A percentile compares a stretch with the other conserved stretches of the same genome.
Evolutionary conservation across 1,140 invertebrate genomes (phyloP).

Genomic region (Drosophila jambulina): DNA sequence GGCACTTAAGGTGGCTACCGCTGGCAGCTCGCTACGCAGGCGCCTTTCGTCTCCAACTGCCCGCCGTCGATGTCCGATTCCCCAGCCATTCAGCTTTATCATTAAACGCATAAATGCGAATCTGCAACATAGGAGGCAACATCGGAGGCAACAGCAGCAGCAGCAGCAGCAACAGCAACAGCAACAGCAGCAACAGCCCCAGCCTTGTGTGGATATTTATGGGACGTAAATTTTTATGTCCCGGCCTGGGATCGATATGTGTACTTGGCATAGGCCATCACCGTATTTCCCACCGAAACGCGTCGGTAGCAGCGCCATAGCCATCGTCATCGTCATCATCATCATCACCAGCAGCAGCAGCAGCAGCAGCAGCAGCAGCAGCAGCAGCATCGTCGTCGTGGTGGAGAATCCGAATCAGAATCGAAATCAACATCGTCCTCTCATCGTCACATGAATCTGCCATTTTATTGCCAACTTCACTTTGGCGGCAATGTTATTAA

Average conservation of each 20-base stretch:
- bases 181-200: constrained; percentile 9
- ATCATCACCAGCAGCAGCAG: constrained; percentile 29
- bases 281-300: constrained; percentile 77
- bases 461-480: constrained; percentile 82
- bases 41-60: constrained; percentile 7
- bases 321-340: constrained; percentile 28
- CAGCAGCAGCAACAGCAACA: constrained; percentile 4
- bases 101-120: constrained; percentile 83
- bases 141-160: constrained; percentile 4
- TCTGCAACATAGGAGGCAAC: constrained; percentile 54
- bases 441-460: constrained; percentile 81
- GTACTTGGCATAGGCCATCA: constrained; percentile 49
- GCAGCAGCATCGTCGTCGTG: constrained; percentile 19
- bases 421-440: constrained; percentile 33
- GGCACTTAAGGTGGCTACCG: constrained; percentile 78
- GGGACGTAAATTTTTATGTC: constrained; percentile 82
- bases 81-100: constrained; percentile 69
- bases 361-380: constrained; percentile 5
- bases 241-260: constrained; percentile 51
- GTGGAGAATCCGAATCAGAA: constrained; percentile 19
- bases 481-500: constrained; percentile 84
- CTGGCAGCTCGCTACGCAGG: constrained; percentile 69
- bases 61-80: constrained; percentile 25
- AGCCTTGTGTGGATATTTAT: constrained; percentile 82
- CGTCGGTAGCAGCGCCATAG: constrained; percentile 75